Evolutionary conservation across 2,113 vertebrate genomes (phyloP), one percentile per base, ranked within the genome.

Genomic region (Xyrauchen texanus): DNA sequence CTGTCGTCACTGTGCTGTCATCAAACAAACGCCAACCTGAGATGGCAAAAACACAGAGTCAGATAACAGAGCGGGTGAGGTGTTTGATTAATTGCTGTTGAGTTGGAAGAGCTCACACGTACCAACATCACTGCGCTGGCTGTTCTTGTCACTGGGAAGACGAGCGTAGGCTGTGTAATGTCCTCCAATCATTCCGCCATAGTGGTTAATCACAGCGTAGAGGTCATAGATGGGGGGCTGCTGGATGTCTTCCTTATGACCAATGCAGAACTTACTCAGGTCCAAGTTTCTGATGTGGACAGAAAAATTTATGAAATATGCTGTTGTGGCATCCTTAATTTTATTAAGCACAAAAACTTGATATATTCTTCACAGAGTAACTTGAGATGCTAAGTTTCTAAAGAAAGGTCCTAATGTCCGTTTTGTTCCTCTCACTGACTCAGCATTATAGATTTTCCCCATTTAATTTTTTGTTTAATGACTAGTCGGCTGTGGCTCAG

Each of bases 151-250:
- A 0, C 88, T 98, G 55, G 96, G 97, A 81, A 99, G 93, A n/a
- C 98, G 95, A 13, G 98, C 95, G 0, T 96, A 99, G 0, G 98
- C 97, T 0, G 98, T 99, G 86, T 99, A 99, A 87, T 99, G 97
- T n/a, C 98, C 98, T 3, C 98, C 98, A 0, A 99, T 98, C 97
- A 99, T 99, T 64, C 97, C 98, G 6, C 98, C 98, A 0, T 99
- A 99, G 90, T 99, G 98, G 88, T 98, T 99, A 83, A 99, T 99
- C 84, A 99, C 97, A 0, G 96, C 98, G 0, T 99, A 99, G 8
- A 99, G 87, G 88, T 99, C 98, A 0, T 99, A 99, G 83, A 96
- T 92, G 0, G 98, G 96, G 5, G 95, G 93, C 62, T 98, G 94
- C 78, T 98, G 97, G 88, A 95, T 91, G 80, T 98, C 96, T 0